A percentile compares a stretch with the other conserved stretches of the same genome.
Conservation (phyloP, 2,888 invertebrate species). For the Callimorpha dominula region DNA sequence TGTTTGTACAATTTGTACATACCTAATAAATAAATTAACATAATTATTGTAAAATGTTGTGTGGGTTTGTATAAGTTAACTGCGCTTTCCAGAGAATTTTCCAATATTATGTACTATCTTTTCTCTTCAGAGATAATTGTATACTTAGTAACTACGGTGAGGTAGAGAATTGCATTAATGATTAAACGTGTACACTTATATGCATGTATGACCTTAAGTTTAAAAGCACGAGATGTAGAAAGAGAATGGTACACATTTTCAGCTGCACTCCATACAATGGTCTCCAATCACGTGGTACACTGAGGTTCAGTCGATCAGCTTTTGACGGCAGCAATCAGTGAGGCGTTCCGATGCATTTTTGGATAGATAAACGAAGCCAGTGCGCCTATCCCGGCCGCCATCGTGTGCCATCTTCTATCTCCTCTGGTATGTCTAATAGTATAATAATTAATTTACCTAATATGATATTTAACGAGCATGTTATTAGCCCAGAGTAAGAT, state of each 20-base stretch:
- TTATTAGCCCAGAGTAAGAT: background rate
- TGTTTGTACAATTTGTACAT: too few species aligned
- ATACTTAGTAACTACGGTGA: too few species aligned
- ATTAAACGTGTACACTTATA: background rate
- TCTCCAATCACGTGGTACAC: conserved; percentile 25
- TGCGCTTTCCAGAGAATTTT: too few species aligned
- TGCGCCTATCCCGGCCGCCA: conserved; percentile 91
- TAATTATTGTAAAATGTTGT: too few species aligned
- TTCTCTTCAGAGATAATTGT: too few species aligned
- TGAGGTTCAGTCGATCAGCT: conserved; percentile 37
- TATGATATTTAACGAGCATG: background rate
- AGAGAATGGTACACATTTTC: conserved; percentile 16
- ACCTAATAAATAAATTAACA: too few species aligned
- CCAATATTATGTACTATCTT: too few species aligned
- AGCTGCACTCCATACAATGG: conserved; percentile 34
- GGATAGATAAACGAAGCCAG: conserved; percentile 94
- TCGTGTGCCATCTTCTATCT: conserved; percentile 89
- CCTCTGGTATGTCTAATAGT: conserved; percentile 75
- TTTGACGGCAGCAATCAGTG: conserved; percentile 34
- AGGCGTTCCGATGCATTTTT: conserved; percentile 91
- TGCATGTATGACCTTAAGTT: background rate
- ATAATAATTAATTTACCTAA: background rate
- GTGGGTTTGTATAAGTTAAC: too few species aligned
- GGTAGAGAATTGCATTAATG: too few species aligned
- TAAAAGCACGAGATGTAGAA: conserved; percentile 6